Conservation (phyloP, 2,113 vertebrate genomes). For the Sinocyclocheilus grahami region DNA sequence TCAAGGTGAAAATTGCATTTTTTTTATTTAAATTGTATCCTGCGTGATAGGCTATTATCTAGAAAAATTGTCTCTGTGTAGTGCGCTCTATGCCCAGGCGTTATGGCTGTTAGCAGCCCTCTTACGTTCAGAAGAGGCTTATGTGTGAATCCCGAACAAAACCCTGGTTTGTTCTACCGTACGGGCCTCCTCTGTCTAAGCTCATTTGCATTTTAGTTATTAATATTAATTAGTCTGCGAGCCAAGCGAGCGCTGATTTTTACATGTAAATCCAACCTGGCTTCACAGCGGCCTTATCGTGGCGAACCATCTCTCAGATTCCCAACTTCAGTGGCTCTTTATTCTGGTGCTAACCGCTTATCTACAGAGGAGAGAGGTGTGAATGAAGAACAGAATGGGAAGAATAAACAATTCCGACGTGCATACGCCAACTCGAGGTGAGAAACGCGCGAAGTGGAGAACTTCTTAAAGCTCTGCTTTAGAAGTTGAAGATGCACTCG, state of each 20-base stretch:
- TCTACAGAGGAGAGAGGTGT: slow-evolving; percentile 53
- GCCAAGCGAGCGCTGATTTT: slow-evolving; percentile 69
- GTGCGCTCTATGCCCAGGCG: slow-evolving; percentile 88
- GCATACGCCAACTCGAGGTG: not conserved
- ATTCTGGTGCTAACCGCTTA: slow-evolving; percentile 45
- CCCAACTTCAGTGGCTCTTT: slow-evolving; percentile 69
- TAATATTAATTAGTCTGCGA: slow-evolving; percentile 86
- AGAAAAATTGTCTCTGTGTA: slow-evolving; percentile 99
- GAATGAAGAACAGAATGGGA: slow-evolving; percentile 19
- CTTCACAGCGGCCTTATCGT: slow-evolving; percentile 74
- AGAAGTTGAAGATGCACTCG: slow-evolving; percentile 27
- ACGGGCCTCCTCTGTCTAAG: slow-evolving; percentile 57
- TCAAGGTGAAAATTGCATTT: slow-evolving; percentile 99
- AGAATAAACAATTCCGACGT: slow-evolving; percentile 8
- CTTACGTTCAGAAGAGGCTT: slow-evolving; percentile 95
- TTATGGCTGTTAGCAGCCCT: slow-evolving; percentile 93
- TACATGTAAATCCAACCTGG: slow-evolving; percentile 74
- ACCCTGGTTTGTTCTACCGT: slow-evolving; percentile 78
- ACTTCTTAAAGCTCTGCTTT: slow-evolving; percentile 22
- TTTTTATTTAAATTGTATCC: slow-evolving; percentile 99
- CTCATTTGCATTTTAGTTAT: slow-evolving; percentile 80
- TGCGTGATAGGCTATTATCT: slow-evolving; percentile 99
- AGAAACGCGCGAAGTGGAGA: not conserved
- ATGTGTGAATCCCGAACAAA: slow-evolving; percentile 85
- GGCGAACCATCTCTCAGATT: slow-evolving; percentile 68